Percentiles rank a stretch among this genome's conserved stretches.
These are phyloP conservation scores for Ornithorhynchus anatinus DNA, from an alignment of 2,113 vertebrate species.

Conservation along the genomic window DNA sequence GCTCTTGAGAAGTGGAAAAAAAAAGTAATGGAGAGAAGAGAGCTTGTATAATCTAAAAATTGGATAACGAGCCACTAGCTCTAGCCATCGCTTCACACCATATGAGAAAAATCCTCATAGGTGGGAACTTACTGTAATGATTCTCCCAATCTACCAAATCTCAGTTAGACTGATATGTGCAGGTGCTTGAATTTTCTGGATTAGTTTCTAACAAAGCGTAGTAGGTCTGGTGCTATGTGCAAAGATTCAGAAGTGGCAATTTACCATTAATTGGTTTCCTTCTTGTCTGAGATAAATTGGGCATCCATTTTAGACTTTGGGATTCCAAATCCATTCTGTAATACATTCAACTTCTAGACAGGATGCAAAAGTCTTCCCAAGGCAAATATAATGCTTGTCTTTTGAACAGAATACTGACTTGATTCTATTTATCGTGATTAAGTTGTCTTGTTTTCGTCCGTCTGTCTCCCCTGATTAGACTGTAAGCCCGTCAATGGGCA, in stretches of 20 bases:
- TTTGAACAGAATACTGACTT: constrained; percentile 32
- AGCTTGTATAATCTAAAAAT: too few relatives aligned
- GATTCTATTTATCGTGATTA: too few relatives aligned
- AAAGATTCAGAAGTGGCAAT: neutral
- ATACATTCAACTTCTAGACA: neutral
- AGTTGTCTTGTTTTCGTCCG: too few relatives aligned
- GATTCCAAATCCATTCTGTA: neutral
- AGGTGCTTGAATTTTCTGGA: neutral
- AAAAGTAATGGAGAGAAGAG: neutral
- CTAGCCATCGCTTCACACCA: too few relatives aligned
- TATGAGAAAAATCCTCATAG: too few relatives aligned
- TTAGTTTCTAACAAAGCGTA: neutral
- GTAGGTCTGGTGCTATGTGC: too few relatives aligned
- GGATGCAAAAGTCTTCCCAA: constrained; percentile 33
- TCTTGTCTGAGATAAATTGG: neutral
- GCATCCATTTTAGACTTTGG: neutral
- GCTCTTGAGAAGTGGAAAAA: neutral
- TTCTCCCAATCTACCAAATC: neutral
- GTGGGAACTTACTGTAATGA: too few relatives aligned
- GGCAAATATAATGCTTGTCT: constrained; percentile 3
- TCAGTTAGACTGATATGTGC: neutral
- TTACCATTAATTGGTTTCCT: neutral
- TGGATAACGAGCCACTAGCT: too few relatives aligned
- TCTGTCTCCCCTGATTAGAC: too few relatives aligned
- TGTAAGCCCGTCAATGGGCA: too few relatives aligned